These are phyloP conservation scores for Heterohyrax brucei DNA, from an alignment of 2,797 vertebrate species.

Conservation along the genomic window DNA sequence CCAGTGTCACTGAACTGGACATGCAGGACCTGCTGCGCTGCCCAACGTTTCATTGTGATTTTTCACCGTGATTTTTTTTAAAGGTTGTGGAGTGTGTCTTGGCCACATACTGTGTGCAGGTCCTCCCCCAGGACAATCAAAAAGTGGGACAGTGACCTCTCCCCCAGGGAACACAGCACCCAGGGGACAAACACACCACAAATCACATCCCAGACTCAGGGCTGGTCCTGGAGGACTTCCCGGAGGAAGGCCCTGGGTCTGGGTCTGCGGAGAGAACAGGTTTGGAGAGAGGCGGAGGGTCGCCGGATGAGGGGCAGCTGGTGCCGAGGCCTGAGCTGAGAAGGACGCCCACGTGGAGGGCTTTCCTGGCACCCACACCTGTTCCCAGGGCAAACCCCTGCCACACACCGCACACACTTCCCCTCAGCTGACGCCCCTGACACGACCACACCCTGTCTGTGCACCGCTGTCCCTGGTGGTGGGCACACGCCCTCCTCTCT, in stretches of 20 bases:
- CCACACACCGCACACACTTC: rapidly evolving
- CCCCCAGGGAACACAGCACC: background rate
- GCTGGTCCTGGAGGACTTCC: background rate
- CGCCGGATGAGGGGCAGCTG: background rate
- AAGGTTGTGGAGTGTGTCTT: no score
- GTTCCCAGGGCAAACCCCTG: rapidly evolving
- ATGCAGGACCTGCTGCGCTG: no score
- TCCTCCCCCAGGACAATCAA: no score
- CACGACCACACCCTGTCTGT: background rate
- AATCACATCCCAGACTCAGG: background rate
- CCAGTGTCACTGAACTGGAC: no score
- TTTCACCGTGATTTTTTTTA: no score
- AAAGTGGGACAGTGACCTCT: background rate
- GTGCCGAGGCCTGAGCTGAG: background rate
- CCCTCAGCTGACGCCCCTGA: background rate
- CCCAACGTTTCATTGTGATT: no score
- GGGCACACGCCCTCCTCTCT: background rate
- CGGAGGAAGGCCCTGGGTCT: background rate
- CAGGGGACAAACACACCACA: background rate
- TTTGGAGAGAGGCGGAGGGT: background rate
- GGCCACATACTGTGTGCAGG: background rate
- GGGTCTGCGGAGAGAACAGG: no score
- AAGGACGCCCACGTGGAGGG: background rate
- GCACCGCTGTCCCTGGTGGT: background rate
- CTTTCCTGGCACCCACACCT: background rate